Base-by-base conservation (phyloP, 2,888 invertebrate genomes). In the Petrophora chlorosata region DNA sequence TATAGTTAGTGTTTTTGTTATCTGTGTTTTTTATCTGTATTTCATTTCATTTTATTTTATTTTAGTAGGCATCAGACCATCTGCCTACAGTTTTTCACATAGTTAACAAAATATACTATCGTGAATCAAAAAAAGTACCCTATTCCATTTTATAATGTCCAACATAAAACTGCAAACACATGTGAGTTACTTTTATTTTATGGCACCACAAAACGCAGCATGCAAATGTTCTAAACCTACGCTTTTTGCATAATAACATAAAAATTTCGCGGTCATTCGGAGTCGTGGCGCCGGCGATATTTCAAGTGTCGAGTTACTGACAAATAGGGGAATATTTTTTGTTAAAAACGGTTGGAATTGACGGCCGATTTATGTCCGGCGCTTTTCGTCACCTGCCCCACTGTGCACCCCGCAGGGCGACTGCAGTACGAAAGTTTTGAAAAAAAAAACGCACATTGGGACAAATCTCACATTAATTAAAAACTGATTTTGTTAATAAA, bases 241-340 rank as follows among this genome's bases (percentile, higher is more conserved):
- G 40, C 43, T 65, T 66, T 70, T 61, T 63, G 59, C 53, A 48
- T 57, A 41, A 56, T 62, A 59, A 64, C 59, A 52, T 59, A 58
- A 57, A 61, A 65, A 53, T 57, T 60, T 57, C 54, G 59, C 35
- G 52, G 45, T 5, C 34, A 33, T 25, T 9, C 10, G 14, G 22
- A 8, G 19, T 36, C 40, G 13, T 64, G 61, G 67, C 70, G 70
- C 70, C 70, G 43, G 56, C 50, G 48, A 48, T 54, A 57, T 51
- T 55, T 63, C 61, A 63, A 61, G 55, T 57, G 53, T 65, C 65
- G 47, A 48, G 56, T 61, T 57, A 47, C 59, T 39, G 48, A 67
- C 64, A 59, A 57, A 64, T 61, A 39, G 50, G 30, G 22, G 30
- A 3, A 35, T 32, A 29, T 25, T 25, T 43, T 39, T 36, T 26